Base-by-base conservation (phyloP, 2,113 vertebrate genomes). In the Silurus meridionalis region DNA sequence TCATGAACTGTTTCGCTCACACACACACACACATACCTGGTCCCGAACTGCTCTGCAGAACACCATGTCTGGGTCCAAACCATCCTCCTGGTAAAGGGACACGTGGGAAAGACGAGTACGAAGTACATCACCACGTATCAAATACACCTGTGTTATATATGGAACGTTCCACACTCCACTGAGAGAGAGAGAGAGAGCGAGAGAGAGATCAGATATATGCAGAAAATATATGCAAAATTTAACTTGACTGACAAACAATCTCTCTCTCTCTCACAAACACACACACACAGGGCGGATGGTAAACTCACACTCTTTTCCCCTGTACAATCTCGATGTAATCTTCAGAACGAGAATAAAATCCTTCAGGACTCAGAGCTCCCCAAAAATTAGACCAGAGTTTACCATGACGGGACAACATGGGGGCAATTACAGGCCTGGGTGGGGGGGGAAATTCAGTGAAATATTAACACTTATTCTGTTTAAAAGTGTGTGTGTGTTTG, bases 361-460 rank as follows among this genome's bases (percentile, higher is more conserved):
- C 95, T 0, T 96, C 95, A 0, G 95, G 91, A 89, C 95, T 96
- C 87, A 96, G 86, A 1, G 95, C 95, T 0, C 95, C 95, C 95
- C 95, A 96, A 90, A 96, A 96, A 87, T 96, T 96, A 28, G 95
- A 96, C 95, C 95, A 96, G 48, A 96, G 94, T 87, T 96, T 96
- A 6, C 95, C 95, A 0, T 94, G 93, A 11, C 95, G 95, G 11
- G 94, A 96, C 48, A 96, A 80, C 94, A 96, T 95, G 55, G 96
- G 96, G 0, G 95, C 95, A 0, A 96, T 94, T 50, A 96, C 93
- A 10, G 93, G 90, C 91, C 95, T 95, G 88, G 19, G 61, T 37
- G 6, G 17, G 1, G 15, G 17, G 17, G 17, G 14, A 1, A 37
- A 37, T 57, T 57, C 5, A 6, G 13, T 57, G 55, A 57, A 8